These are phyloP conservation scores for Ptychodera flava DNA, from an alignment of 35 echinoderm and acorn worm species.

Conservation along the genomic window DNA sequence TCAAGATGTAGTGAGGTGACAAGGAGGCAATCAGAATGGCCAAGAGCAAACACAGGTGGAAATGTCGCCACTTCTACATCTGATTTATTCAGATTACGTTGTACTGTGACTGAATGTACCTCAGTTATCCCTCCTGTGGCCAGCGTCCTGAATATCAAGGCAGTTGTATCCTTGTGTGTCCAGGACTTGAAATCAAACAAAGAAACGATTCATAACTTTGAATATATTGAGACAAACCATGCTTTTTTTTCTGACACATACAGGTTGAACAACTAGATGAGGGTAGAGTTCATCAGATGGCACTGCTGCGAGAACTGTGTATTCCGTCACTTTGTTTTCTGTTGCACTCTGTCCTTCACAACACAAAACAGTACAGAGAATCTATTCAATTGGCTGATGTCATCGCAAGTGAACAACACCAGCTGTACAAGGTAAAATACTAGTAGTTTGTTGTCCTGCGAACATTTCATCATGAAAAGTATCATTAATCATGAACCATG, in stretches of 20 bases:
- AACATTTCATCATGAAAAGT: too few species aligned
- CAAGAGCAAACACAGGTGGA: too few species aligned
- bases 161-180: too few species aligned
- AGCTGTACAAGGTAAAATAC: slow-evolving; percentile 86
- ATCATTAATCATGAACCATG: background rate
- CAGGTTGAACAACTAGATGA: slow-evolving; percentile 49
- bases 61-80: too few species aligned
- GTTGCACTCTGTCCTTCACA: slow-evolving; percentile 66
- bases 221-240: background rate
- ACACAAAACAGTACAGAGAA: slow-evolving; percentile 53
- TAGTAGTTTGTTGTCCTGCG: background rate
- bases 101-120: too few species aligned
- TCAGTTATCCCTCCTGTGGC: too few species aligned
- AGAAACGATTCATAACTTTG: background rate
- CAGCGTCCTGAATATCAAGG: too few species aligned
- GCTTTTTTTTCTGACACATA: too few species aligned
- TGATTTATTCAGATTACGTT: too few species aligned
- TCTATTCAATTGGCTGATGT: slow-evolving; percentile 72
- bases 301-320: slow-evolving; percentile 50
- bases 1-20: too few species aligned
- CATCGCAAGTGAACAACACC: slow-evolving; percentile 79
- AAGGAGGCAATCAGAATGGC: too few species aligned
- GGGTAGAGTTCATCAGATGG: slow-evolving; percentile 39
- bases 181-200: too few species aligned
- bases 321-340: slow-evolving; percentile 62